Conservation (phyloP, 2,113 vertebrate species). For the Bufo bufo region DNA sequence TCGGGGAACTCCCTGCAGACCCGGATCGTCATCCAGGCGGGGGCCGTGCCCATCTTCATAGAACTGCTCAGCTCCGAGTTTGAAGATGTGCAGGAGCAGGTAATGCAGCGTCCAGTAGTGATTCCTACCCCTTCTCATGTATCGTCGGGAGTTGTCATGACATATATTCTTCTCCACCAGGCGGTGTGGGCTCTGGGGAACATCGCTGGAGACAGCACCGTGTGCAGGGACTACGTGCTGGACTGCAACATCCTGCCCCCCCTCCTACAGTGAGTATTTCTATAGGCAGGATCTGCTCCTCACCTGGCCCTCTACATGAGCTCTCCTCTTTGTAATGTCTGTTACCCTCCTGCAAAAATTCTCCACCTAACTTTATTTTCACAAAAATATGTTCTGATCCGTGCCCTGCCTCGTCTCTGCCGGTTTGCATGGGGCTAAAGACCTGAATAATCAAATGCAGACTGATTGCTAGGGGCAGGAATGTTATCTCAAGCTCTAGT, state of each 20-base stretch:
- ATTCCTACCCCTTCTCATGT: neutral
- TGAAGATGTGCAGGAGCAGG: conserved; percentile 98
- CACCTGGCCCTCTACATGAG: no score
- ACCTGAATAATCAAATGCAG: no score
- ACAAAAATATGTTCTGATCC: no score
- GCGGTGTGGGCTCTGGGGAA: conserved; percentile 98
- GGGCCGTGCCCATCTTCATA: conserved; percentile 97
- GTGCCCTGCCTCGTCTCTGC: neutral
- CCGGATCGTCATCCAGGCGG: conserved; percentile 95
- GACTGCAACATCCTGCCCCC: conserved; percentile 96
- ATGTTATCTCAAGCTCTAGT: no score
- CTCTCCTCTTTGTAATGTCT: no score
- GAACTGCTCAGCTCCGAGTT: conserved; percentile 95
- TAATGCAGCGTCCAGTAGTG: conserved; percentile 60
- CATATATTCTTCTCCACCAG: conserved; percentile 67
- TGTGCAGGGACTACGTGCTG: conserved; percentile 96
- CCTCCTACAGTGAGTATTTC: conserved; percentile 88
- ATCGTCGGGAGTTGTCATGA: neutral
- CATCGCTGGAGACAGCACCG: conserved; percentile 97
- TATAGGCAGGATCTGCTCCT: no score
- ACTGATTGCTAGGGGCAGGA: no score
- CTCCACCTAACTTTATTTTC: no score
- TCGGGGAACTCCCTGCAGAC: conserved; percentile 97
- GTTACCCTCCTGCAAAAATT: no score
- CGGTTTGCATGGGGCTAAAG: no score